phyloP scores from a whole-genome alignment of 1,140 invertebrate species.

The Hyles euphorbiae region DNA sequence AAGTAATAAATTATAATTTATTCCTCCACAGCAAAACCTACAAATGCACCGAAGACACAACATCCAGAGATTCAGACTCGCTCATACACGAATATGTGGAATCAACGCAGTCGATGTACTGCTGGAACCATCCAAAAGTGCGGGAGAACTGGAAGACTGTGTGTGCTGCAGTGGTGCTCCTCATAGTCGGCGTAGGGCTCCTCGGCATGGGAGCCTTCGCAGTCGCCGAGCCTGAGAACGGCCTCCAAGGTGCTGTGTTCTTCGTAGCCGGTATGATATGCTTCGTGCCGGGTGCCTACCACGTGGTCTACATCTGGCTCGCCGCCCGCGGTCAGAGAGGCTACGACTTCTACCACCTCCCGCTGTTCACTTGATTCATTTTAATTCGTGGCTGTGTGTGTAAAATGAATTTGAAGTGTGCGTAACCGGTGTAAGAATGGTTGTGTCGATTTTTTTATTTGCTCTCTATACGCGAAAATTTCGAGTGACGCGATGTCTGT shows the following conservation, averaged over 20 bases:
- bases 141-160: constrained; percentile 91
- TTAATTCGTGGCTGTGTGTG: constrained; percentile 12
- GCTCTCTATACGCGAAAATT: constrained; percentile 5
- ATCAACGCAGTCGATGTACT: constrained; percentile 79
- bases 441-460: neutral
- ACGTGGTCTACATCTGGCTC: constrained; percentile 89
- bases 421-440: neutral
- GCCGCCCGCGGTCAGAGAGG: constrained; percentile 87
- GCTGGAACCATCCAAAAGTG: constrained; percentile 89
- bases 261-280: constrained; percentile 88
- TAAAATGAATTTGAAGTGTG: constrained; percentile 24
- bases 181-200: constrained; percentile 85
- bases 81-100: constrained; percentile 85
- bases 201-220: constrained; percentile 84
- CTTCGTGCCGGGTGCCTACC: constrained; percentile 88
- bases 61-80: constrained; percentile 87
- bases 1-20: constrained; percentile 9
- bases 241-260: constrained; percentile 86
- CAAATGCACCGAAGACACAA: constrained; percentile 80
- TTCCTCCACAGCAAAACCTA: constrained; percentile 77
- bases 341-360: constrained; percentile 89
- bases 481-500: neutral
- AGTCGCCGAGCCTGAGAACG: constrained; percentile 80
- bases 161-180: constrained; percentile 83
- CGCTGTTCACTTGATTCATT: constrained; percentile 83